phyloP scores from a whole-genome alignment of 2,888 invertebrate species.

The Drosophila yooni region DNA sequence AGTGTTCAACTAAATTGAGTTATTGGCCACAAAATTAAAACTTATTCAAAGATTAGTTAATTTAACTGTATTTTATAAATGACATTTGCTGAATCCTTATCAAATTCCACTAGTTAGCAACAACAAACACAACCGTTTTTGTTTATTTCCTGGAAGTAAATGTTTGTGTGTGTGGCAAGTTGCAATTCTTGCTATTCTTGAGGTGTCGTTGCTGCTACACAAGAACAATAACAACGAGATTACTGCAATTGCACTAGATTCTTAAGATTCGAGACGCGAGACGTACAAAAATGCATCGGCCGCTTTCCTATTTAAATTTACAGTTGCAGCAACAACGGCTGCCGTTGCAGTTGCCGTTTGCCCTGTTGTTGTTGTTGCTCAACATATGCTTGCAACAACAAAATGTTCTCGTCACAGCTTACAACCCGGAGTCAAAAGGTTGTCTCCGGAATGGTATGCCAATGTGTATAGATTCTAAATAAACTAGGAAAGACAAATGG shows the following conservation, averaged over 20 bases:
- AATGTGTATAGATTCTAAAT: background rate
- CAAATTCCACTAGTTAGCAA: conserved; percentile 40
- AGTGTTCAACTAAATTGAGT: conserved; percentile 55
- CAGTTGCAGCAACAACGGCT: conserved; percentile 33
- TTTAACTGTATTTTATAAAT: conserved; percentile 20
- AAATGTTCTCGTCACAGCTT: conserved; percentile 51
- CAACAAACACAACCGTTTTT: conserved; percentile 34
- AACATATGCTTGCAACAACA: conserved; percentile 74
- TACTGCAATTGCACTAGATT: conserved; percentile 49
- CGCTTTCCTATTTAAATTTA: conserved; percentile 41
- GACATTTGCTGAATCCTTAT: conserved; percentile 2
- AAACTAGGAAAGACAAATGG: background rate
- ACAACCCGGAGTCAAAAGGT: conserved; percentile 63
- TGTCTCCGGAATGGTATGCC: background rate
- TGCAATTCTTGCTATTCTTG: conserved; percentile 11
- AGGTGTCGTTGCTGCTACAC: conserved; percentile 32
- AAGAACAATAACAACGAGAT: conserved; percentile 19
- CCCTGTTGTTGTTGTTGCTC: conserved; percentile 52
- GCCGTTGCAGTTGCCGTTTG: conserved; percentile 20
- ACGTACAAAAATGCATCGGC: conserved; percentile 54
- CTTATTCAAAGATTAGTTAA: conserved; percentile 25
- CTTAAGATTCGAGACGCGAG: conserved; percentile 23
- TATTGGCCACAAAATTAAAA: conserved; percentile 32
- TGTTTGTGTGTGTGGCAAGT: conserved; percentile 5
- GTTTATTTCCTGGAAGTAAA: conserved; percentile 42